Evolutionary conservation across 2,113 vertebrate genomes (phyloP), one percentile per base, ranked within the genome.

Genomic region (Chlamydotis undulata): DNA sequence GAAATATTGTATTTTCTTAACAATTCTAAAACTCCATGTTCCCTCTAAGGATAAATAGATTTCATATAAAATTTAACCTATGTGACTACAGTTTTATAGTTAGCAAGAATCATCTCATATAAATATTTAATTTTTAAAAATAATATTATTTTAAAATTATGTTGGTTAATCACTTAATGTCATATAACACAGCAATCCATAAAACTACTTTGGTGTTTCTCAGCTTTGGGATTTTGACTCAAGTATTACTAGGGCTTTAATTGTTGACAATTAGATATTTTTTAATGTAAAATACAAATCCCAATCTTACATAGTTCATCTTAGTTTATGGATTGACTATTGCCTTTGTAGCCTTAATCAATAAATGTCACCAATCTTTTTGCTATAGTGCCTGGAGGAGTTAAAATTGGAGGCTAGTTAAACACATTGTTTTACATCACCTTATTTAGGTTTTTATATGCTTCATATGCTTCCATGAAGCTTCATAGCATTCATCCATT

Each of bases 391-490:
- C 28, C 81, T 83, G 24, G 29, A 78, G 24, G 56, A 95, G 64
- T 78, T 87, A 83, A 89, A 94, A 80, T 2, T 64, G 60, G 29
- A 92, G 68, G n/a, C 64, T 68, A 78, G 56, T 23, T 75, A 56
- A 94, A 83, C 23, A 81, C 37, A 60, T 60, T 53, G 49, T 67
- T 95, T 95, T 94, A 93, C 65, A 57, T 19, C 3, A 7, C 59
- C 92, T 86, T 88, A 94, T 95, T 94, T 94, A 83, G 77, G 41
- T 93, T 95, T 90, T 75, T 76, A 84, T 74, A 87, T 74, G 64
- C 47, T 87, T 93, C 71, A 49, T 78, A 86, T 89, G 87, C 65
- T 92, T 92, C 73, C 61, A 68, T n/a, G 64, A 24, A 96, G 43
- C 60, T 91, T 87, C 64, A 60, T n/a, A 91, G 60, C 65, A 89